Evolutionary conservation across 2,797 vertebrate genomes (phyloP), one percentile per base, ranked within the genome.

Genomic region (Pseudocheirus occidentalis): DNA sequence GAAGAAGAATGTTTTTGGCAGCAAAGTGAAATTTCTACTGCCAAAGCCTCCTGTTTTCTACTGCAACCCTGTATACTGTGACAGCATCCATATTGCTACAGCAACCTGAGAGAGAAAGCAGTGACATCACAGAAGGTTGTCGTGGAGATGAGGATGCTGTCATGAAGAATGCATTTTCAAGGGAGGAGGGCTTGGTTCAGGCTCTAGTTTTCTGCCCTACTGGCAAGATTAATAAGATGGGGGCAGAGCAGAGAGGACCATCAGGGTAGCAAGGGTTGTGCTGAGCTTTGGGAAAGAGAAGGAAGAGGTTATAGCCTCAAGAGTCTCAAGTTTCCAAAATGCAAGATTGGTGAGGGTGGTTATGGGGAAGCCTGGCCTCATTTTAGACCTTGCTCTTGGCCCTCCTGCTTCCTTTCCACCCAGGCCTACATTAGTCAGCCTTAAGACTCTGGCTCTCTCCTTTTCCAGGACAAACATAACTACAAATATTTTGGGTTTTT

Each of bases 21-120:
- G 95, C 91, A 94, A 92, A 93, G 95, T 89, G 89, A 21, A 93
- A 73, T 94, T 58, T 92, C 91, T 62, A 52, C 62, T 96, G 58
- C 93, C 90, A 91, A 95, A 52, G 53, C 91, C 55, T 94, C 9
- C 54, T 54, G 46, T 0, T 90, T 50, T 4, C 21, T 40, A 29
- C 81, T 94, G 93, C 94, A 94, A 93, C 21, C 62, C 66, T 90
- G 90, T 53, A 92, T 34, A 14, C 91, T 94, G 27, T 95, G 91
- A 95, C 95, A 96, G 95, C 93, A 96, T 94, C 94, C 92, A 55
- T 31, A 62, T 95, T 97, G 95, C 93, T 90, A 95, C 27, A 91
- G 93, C 53, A 95, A 96, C 46, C 28, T 40, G 31, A 34, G 40
- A 52, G 12, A 21, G 53, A 93, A 31, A n/a, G 53, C 58, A 93